Evolutionary conservation across 1,140 invertebrate species (phyloP).

Genomic region (Drosophila obscura): DNA sequence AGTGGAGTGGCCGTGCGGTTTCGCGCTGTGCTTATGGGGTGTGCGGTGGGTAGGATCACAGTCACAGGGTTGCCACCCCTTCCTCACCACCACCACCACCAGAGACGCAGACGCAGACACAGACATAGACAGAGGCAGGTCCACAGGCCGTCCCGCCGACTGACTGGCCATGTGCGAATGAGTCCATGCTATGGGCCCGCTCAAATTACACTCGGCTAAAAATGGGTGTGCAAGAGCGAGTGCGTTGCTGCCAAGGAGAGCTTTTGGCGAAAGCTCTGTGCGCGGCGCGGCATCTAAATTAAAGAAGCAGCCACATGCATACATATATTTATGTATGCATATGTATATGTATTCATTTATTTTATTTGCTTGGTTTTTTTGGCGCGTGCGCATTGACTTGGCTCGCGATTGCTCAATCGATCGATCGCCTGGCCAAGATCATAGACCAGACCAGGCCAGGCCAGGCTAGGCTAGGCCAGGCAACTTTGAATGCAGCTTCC

Average conservation of each 20-base stretch:
- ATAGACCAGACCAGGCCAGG: conserved; percentile 33
- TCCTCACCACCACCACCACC: conserved; percentile 23
- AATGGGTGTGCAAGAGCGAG: conserved; percentile 80
- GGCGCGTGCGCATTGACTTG: conserved; percentile 65
- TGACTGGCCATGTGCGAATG: conserved; percentile 65
- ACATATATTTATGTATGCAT: conserved; percentile 3
- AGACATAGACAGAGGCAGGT: neutral
- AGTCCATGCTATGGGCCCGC: conserved; percentile 74
- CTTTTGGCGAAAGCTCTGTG: conserved; percentile 59
- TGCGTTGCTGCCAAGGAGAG: conserved; percentile 46
- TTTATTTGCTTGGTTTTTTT: conserved; percentile 24
- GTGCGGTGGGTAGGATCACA: too few species aligned
- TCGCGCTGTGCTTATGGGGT: too few species aligned
- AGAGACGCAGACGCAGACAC: conserved; percentile 27
- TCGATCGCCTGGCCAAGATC: conserved; percentile 7
- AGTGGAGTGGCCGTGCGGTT: too few species aligned
- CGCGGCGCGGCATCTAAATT: conserved; percentile 10
- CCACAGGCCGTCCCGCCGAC: conserved; percentile 15
- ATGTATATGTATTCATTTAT: neutral
- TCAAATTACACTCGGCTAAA: conserved; percentile 84
- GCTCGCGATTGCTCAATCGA: conserved; percentile 63
- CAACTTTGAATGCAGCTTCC: neutral
- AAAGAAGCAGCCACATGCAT: neutral
- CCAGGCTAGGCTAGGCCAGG: conserved; percentile 23
- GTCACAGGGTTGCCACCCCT: too few species aligned